These are phyloP conservation scores for Tonatia bakeri DNA, from an alignment of 2,113 vertebrate genomes.

Conservation along the genomic window DNA sequence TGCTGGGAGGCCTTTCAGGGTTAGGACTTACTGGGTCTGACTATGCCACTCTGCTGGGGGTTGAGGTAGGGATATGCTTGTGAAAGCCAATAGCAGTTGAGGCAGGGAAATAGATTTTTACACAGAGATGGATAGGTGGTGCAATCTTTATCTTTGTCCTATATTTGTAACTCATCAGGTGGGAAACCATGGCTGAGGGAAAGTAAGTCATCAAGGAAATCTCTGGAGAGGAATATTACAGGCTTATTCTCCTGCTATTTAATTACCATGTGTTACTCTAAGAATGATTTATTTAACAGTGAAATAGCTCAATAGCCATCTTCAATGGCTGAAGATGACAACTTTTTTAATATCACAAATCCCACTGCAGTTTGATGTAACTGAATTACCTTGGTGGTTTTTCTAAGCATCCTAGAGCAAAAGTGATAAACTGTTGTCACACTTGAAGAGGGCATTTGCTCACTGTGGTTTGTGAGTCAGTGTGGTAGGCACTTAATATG, in stretches of 20 bases:
- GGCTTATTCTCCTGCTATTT: neutral
- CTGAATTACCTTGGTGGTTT: neutral
- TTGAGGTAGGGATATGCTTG: neutral
- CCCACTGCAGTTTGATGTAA: neutral
- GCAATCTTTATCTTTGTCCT: no score
- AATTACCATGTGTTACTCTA: neutral
- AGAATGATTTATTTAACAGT: neutral
- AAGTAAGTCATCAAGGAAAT: neutral
- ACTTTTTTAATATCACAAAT: neutral
- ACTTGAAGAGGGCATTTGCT: neutral
- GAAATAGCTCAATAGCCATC: neutral
- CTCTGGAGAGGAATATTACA: neutral
- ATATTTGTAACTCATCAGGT: neutral
- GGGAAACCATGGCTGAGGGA: neutral
- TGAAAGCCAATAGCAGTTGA: neutral
- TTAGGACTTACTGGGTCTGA: neutral
- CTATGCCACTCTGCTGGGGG: neutral
- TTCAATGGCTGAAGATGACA: neutral
- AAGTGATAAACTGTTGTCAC: neutral
- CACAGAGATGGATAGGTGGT: neutral
- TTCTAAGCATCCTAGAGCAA: neutral
- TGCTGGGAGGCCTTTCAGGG: neutral
- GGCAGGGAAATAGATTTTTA: neutral
- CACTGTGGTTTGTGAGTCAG: neutral
- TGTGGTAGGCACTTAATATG: neutral